Evolutionary conservation across 2,797 vertebrate genomes (phyloP), one percentile per base, ranked within the genome.

Genomic region (Acridotheres tristis): DNA sequence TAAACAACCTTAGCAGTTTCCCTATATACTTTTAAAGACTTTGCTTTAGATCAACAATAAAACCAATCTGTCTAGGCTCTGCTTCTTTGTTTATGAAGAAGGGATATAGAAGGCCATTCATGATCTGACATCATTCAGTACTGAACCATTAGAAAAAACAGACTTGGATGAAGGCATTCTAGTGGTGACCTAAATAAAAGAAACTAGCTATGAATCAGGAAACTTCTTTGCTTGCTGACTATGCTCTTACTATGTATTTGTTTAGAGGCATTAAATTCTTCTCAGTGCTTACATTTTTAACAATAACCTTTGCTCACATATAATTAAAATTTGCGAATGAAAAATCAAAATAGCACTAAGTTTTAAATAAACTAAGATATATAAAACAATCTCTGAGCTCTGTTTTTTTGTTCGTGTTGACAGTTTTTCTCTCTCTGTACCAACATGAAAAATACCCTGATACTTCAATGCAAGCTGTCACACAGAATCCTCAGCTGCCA

Each of bases 351-450:
- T 32, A 93, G 54, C 51, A 83, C 23, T 30, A 84, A 81, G 50
- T 63, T 75, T 67, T 76, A 94, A 94, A 91, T 67, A 85, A 92
- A 73, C 68, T 65, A 92, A 82, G 53, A 85, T 77, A 57, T 43
- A 71, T 65, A 84, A 93, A 96, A 76, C 54, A 47, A 63, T 77
- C 36, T 93, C 62, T 82, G 77, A 94, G 74, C 48, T 75, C n/a
- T 85, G 45, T 85, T 97, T 94, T 94, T 94, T 67, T 90, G 29
- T 81, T 84, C 45, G 13, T 89, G 62, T 89, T 96, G 91, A 94
- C 91, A 94, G 86, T 75, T 92, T 95, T 93, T 88, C 74, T 84
- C 45, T 90, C 76, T 94, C 92, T 91, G 48, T 89, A 95, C 73
- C 9, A 10, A 91, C 95, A 91, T 42, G 74, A 96, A 96, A 95